Conservation (phyloP, 2,888 invertebrate species). For the Acanthosepion esculentum region DNA sequence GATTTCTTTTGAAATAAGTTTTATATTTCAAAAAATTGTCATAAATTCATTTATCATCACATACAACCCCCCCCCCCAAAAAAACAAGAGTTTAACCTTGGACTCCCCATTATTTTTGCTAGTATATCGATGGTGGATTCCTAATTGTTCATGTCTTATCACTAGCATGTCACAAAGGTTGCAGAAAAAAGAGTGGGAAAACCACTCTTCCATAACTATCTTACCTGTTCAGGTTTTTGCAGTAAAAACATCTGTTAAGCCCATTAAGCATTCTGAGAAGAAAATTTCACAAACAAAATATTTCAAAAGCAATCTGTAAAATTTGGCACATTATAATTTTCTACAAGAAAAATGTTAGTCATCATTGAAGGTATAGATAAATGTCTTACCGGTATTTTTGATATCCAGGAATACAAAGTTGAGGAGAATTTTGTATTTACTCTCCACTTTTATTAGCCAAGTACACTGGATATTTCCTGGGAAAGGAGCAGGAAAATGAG, state of each 20-base stretch:
- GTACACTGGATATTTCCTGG: conserved; percentile 85
- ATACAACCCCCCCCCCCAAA: no score
- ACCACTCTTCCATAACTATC: no score
- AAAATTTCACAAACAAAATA: not conserved
- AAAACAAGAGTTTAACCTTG: no score
- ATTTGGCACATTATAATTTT: not conserved
- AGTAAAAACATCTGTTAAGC: not conserved
- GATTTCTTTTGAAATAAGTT: no score
- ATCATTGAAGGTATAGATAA: not conserved
- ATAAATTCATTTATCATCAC: no score
- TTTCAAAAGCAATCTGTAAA: not conserved
- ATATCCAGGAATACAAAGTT: conserved; percentile 80
- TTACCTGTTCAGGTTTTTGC: not conserved
- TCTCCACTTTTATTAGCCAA: conserved; percentile 91
- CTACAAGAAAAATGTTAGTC: not conserved
- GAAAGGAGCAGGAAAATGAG: conserved; percentile 91
- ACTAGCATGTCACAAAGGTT: no score
- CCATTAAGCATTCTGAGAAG: not conserved
- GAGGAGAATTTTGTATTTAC: conserved; percentile 89
- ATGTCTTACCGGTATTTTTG: conserved; percentile 44
- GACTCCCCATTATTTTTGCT: no score
- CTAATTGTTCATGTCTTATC: no score
- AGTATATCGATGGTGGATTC: no score
- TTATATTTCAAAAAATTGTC: no score
- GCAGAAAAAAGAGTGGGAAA: no score